phyloP scores from a whole-genome alignment of 2,888 invertebrate genomes.

The Palloptera scutellata region DNA sequence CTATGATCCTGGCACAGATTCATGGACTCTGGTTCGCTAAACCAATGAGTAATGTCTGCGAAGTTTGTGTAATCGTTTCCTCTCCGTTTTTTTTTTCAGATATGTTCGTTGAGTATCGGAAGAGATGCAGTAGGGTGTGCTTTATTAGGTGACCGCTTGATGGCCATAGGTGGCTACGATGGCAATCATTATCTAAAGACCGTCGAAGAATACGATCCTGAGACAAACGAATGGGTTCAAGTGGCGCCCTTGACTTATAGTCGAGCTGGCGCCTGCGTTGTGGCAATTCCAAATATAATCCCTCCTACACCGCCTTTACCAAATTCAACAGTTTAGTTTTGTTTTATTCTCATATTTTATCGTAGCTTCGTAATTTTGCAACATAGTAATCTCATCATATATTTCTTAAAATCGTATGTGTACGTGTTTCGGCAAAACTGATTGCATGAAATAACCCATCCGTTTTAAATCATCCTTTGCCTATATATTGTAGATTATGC shows the following conservation, averaged over 20 bases:
- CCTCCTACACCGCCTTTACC: constrained; percentile 58
- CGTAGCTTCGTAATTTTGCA: constrained; percentile 31
- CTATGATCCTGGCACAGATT: constrained; percentile 80
- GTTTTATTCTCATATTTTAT: constrained; percentile 21
- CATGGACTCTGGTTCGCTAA: constrained; percentile 75
- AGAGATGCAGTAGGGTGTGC: constrained; percentile 91
- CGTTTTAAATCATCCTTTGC: constrained; percentile 1
- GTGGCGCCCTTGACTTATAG: constrained; percentile 82
- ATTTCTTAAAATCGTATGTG: constrained; percentile 8
- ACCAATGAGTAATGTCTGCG: not conserved
- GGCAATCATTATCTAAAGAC: constrained; percentile 86
- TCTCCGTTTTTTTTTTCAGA: constrained; percentile 44
- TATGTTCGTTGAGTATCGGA: constrained; percentile 83
- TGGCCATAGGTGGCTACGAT: constrained; percentile 90
- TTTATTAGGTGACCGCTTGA: constrained; percentile 77
- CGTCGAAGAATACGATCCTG: constrained; percentile 90
- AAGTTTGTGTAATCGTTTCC: constrained; percentile 41
- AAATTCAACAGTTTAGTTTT: constrained; percentile 63
- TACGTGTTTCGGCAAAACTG: not conserved
- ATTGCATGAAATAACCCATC: not conserved
- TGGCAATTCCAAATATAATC: constrained; percentile 69
- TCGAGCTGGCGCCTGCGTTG: constrained; percentile 88
- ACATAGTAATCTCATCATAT: not conserved
- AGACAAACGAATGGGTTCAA: constrained; percentile 80
- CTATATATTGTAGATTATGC: not conserved